A percentile compares a stretch with the other conserved stretches of the same genome.
These are phyloP conservation scores for Phodopus roborovskii DNA, from an alignment of 2,113 vertebrate species.

Conservation along the genomic window DNA sequence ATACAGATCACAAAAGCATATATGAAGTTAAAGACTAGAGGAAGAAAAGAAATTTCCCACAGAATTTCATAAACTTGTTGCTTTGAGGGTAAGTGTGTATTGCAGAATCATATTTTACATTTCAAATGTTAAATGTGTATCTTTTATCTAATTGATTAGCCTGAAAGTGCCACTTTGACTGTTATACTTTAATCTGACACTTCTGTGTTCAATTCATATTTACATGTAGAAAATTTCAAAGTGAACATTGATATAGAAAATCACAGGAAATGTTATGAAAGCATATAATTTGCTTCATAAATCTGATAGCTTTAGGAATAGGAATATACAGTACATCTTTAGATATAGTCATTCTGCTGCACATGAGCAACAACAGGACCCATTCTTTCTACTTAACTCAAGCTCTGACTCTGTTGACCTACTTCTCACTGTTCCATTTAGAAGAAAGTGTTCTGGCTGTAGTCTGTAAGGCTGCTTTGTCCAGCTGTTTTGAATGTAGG, in stretches of 20 bases:
- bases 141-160: neutral
- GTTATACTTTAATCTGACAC: constrained; percentile 4
- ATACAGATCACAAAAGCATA: neutral
- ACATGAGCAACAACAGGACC: neutral
- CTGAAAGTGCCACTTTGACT: neutral
- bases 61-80: neutral
- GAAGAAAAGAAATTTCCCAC: fast-evolving
- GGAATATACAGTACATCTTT: neutral
- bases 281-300: neutral
- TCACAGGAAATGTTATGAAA: neutral
- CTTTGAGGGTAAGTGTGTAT: neutral
- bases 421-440: neutral
- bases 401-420: too few species aligned
- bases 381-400: neutral
- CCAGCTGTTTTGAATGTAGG: too few species aligned
- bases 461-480: too few species aligned
- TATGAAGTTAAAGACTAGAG: neutral
- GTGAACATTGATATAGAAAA: neutral
- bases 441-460: neutral
- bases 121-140: neutral
- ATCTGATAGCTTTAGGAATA: neutral
- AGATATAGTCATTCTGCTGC: neutral
- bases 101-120: neutral
- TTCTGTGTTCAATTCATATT: neutral
- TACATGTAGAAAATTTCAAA: constrained; percentile 9